Conservation (phyloP, 2,113 vertebrate species). For the Dicaeum eximium region DNA sequence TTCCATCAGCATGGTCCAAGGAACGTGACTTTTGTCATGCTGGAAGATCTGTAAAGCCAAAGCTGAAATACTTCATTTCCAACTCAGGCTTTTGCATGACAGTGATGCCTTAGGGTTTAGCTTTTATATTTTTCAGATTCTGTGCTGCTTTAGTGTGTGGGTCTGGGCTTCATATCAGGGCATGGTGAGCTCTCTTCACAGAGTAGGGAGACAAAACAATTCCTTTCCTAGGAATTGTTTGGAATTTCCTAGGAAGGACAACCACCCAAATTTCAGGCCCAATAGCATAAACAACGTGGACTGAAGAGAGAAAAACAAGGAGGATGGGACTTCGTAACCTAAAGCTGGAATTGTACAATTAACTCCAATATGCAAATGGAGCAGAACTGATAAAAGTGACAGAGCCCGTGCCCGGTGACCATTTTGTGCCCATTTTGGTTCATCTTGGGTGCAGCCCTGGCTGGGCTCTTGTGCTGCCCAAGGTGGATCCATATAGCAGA, state of each 20-base stretch:
- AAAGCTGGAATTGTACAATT: neutral
- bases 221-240: neutral
- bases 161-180: neutral
- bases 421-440: neutral
- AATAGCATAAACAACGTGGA: neutral
- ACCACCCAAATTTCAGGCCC: neutral
- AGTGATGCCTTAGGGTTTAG: neutral
- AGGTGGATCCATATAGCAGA: too few species aligned
- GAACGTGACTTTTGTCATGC: neutral
- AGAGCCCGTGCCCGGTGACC: rapidly evolving
- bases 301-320: neutral
- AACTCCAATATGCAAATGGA: neutral
- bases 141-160: neutral
- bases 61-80: neutral
- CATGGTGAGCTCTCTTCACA: neutral
- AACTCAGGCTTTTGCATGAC: neutral
- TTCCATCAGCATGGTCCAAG: rapidly evolving
- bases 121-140: neutral
- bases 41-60: neutral
- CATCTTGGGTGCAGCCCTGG: neutral
- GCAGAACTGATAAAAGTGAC: neutral
- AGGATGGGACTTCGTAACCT: neutral
- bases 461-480: neutral
- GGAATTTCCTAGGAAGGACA: neutral
- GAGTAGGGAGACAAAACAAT: neutral